Base-by-base conservation (phyloP, 2,888 invertebrate genomes). In the Catonia carolina region DNA sequence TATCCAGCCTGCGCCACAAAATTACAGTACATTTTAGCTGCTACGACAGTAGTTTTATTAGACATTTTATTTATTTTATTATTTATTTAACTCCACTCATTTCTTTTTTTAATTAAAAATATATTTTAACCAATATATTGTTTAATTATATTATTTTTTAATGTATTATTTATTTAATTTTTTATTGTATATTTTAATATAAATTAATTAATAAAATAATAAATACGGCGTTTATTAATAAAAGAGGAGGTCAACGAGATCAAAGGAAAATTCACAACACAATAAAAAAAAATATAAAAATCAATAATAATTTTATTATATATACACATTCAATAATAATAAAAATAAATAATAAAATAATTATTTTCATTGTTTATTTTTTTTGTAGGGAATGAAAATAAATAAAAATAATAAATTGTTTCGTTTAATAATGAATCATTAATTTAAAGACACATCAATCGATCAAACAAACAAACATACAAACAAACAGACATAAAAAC, bases 261-360 rank as follows among this genome's bases (percentile, higher is more conserved):
- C 52, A 20, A 33, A 31, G 47, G 20, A 55, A 50, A 52, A 52
- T 10, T n/a, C 27, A 27, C 27, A 27, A 27, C 27, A 27, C 27
- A 8, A 27, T 27, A 27, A 8, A 4, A 27, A 27, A 67, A 69
- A 68, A 69, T 66, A 62, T 63, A 64, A 56, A 27, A 27, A 27
- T 8, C 8, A 6, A n/a, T n/a, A n/a, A n/a, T n/a, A n/a, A n/a
- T n/a, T n/a, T n/a, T n/a, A n/a, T n/a, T n/a, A n/a, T n/a, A n/a
- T n/a, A n/a, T 62, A 62, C 63, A 47, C 37, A 59, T 53, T 27
- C 27, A 27, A 27, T 27, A 4, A 27, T 27, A 27, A 4, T 27
- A 6, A 27, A 27, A 27, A 27, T 6, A 27, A 27, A 27, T n/a
- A n/a, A n/a, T n/a, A n/a, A n/a, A n/a, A n/a, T n/a, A n/a, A n/a